Evolutionary conservation across 2,113 vertebrate genomes (phyloP).

Genomic region (Corythaixoides concolor): DNA sequence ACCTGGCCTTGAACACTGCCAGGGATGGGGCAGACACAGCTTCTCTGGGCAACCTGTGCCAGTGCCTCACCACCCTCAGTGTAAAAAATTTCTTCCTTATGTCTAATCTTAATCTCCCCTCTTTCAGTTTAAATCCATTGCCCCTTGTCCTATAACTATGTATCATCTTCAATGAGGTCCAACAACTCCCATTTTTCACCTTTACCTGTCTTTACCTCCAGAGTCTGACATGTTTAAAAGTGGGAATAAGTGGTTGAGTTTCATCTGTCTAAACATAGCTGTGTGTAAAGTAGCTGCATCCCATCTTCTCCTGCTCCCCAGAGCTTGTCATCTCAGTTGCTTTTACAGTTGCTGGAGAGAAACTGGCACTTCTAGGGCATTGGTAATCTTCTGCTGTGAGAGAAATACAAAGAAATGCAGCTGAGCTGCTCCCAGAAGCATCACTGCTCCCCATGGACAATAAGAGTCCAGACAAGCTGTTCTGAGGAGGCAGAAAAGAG

Average conservation of each 20-base stretch:
- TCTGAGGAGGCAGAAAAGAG: not conserved
- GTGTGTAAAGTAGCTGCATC: not conserved
- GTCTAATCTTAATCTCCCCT: too few species aligned
- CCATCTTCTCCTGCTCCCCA: not conserved
- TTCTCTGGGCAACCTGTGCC: too few species aligned
- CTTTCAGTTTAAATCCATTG: too few species aligned
- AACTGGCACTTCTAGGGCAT: not conserved
- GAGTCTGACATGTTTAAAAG: not conserved
- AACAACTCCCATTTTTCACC: not conserved
- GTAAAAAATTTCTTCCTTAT: too few species aligned
- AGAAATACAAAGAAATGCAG: not conserved
- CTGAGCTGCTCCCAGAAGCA: not conserved
- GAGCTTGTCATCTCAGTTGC: not conserved
- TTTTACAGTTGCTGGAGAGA: not conserved
- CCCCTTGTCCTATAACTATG: too few species aligned
- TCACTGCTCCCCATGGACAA: not conserved
- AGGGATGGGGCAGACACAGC: too few species aligned
- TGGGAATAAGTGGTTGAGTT: not conserved
- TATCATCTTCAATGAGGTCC: not conserved
- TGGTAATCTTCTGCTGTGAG: not conserved
- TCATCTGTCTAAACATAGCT: not conserved
- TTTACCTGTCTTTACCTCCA: not conserved
- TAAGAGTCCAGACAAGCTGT: not conserved
- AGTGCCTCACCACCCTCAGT: too few species aligned
- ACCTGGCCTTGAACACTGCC: too few species aligned